Evolutionary conservation across 35 echinoderm and acorn worm genomes (phyloP), one percentile per base, ranked within the genome.

Genomic region (Anneissia japonica): DNA sequence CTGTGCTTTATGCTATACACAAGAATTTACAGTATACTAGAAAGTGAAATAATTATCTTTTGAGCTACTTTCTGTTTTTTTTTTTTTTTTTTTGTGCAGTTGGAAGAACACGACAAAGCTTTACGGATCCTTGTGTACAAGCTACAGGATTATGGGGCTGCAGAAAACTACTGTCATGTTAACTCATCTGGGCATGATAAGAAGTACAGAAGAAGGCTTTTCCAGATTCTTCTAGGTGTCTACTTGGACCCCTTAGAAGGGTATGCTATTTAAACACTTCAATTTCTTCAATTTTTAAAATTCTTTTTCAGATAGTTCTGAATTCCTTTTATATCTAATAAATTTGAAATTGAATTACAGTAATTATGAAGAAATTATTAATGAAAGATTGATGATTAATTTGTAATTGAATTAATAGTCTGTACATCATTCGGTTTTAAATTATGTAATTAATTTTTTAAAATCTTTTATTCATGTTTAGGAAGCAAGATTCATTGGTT

Each of bases 211-310:
- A 82, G 84, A 31, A 72, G 92, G 34, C 82, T 99, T 73, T 99
- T 91, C 82, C 96, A 99, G 84, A 93, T 99, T 38, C 89, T 99
- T 1, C 90, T 99, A 5, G 89, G 92, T 3, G 96, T 99, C 26
- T 99, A 99, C 46, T 51, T 99, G 41, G 96, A 99, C 83, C 96
- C 96, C 12, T 82, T 99, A 64, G 96, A 99, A 92, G 96, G 96
- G 96, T 99, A 77, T 86, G 91, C 16, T 77, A 28, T 77, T 16
- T 81, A 26, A 34, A 5, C 26, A 34, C 11, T 34, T 36, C 35
- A 81, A 7, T 81, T 10, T 81, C 9, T 37, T n/a, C n/a, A n/a
- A n/a, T n/a, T n/a, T n/a, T n/a, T n/a, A n/a, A n/a, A n/a, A n/a
- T n/a, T n/a, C n/a, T n/a, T n/a, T n/a, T n/a, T n/a, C n/a, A n/a